Conservation (phyloP, 2,113 vertebrate genomes). For the Pampusana beccarii region DNA sequence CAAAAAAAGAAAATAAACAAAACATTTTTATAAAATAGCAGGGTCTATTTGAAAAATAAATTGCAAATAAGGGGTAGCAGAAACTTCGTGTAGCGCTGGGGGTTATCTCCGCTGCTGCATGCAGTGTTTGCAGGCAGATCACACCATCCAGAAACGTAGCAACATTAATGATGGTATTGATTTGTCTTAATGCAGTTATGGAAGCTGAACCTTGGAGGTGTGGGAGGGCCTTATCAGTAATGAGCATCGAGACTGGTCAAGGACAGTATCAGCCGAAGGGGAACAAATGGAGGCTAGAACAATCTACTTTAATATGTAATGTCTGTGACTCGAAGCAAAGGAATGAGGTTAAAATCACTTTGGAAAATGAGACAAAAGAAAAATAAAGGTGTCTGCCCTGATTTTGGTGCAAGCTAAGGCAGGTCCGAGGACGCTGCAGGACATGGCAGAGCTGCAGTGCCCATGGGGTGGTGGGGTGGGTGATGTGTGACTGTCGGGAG, state of each 20-base stretch:
- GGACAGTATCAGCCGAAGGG: not conserved
- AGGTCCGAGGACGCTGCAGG: not conserved
- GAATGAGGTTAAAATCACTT: not conserved
- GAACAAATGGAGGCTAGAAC: not conserved
- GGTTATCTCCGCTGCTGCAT: not conserved
- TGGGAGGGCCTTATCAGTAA: not conserved
- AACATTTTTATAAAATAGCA: not conserved
- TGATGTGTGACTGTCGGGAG: accelerated
- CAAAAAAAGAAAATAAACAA: accelerated
- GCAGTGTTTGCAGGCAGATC: not conserved
- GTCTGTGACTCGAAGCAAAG: not conserved
- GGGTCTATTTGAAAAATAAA: not conserved
- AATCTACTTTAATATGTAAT: not conserved
- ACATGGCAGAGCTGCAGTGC: not conserved
- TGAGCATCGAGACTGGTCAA: not conserved
- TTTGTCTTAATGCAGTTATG: slow-evolving; percentile 30
- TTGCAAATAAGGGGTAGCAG: not conserved
- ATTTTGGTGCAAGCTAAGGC: not conserved
- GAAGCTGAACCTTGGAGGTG: slow-evolving; percentile 27
- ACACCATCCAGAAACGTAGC: not conserved
- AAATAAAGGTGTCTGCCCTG: not conserved
- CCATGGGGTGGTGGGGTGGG: accelerated
- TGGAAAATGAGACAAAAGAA: not conserved
- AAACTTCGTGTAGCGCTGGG: not conserved
- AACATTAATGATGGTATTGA: not conserved